Evolutionary conservation across 2,797 vertebrate species (phyloP).

Genomic region (Falco peregrinus): DNA sequence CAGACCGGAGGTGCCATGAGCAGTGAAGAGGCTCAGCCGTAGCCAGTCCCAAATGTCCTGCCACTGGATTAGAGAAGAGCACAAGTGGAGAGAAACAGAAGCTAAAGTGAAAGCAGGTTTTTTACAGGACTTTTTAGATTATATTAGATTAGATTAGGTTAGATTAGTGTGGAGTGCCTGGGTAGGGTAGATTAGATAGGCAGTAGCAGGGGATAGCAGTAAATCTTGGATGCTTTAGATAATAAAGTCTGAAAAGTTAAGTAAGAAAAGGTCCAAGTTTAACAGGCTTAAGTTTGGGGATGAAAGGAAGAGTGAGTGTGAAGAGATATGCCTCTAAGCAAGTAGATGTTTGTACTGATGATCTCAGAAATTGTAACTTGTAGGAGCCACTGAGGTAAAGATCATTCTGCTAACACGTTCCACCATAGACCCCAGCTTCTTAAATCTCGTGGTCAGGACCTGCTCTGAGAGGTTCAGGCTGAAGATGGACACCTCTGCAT

Average conservation of each 20-base stretch:
- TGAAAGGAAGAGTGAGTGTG: background rate
- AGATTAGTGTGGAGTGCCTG: background rate
- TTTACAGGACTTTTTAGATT: background rate
- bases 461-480: background rate
- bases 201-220: background rate
- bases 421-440: background rate
- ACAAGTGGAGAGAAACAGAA: background rate
- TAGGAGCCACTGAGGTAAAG: background rate
- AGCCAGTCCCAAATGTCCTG: background rate
- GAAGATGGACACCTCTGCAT: background rate
- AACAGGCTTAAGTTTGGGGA: background rate
- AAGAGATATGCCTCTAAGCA: background rate
- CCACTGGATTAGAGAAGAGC: background rate
- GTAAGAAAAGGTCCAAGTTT: background rate
- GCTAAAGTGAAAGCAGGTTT: background rate
- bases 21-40: background rate
- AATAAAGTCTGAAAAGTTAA: background rate
- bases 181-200: constrained; percentile 7
- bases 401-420: background rate
- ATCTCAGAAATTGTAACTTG: background rate
- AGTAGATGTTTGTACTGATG: background rate
- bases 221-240: background rate
- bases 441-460: background rate
- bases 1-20: background rate
- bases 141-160: background rate